Base-by-base conservation (phyloP, 2,888 invertebrate genomes). In the Gnatocerus cornutus region DNA sequence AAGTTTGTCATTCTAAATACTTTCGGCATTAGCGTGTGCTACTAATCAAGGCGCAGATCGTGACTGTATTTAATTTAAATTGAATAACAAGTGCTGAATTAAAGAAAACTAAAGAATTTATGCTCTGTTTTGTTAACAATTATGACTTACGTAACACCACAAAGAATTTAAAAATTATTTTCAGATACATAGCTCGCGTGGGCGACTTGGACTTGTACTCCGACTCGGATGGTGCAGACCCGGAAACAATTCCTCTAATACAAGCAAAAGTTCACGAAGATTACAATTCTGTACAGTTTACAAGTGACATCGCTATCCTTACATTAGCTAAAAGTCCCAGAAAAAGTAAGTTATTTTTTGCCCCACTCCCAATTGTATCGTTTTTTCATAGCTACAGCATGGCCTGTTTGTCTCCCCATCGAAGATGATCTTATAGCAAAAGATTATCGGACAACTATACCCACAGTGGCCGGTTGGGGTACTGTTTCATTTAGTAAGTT, bases 391-490 rank as follows among this genome's bases (percentile, higher is more conserved):
- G 94, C 85, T 16, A 81, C 87, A 33, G 89, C 95, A 61, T 87
- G 85, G 71, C 93, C 94, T 0, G 91, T 95, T 72, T 96, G 96
- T 81, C 85, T 96, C 48, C 96, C 96, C 0, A 81, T 86, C 9
- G 83, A 86, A 7, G 82, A 85, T 0, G 86, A 88, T 3, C 78
- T 91, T 43, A 85, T 89, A 46, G 81, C 86, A 0, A 87, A 85
- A 48, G 86, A 85, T 9, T 91, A 88, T 77, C 89, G 87, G 14
- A 87, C 86, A 75, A 87, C 87, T 67, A 87, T 85, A 71, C 93
- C 93, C 0, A 90, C 92, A 77, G 88, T 96, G 3, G 93, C 93
- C 16, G 96, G 96, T 13, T 96, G 95, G 95, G 96, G 96, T 9
- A 87, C 93, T 6, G 84, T 89, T 0, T 83, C 85, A 73, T 92